phyloP scores from a whole-genome alignment of 2,888 invertebrate genomes.

The Trissonchulus sp. region DNA sequence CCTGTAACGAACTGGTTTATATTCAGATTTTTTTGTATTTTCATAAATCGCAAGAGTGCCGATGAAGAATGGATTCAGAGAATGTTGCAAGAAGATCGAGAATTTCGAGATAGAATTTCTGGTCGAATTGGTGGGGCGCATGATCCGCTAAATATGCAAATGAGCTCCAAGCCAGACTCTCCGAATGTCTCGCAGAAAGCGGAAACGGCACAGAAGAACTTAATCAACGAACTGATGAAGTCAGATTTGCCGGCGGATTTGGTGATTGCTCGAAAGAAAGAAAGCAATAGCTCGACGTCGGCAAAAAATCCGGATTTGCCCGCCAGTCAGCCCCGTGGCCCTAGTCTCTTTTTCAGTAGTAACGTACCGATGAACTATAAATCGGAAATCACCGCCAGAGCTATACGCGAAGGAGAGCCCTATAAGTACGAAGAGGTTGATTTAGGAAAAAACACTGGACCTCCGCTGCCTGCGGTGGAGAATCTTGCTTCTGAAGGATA shows the following conservation, averaged over 20 bases:
- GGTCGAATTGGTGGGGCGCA: neutral
- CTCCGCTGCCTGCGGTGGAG: conserved; percentile 63
- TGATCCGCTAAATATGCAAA: neutral
- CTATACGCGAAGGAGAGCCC: conserved; percentile 66
- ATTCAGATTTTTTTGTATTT: no score
- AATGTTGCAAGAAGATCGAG: conserved; percentile 45
- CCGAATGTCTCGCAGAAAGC: neutral
- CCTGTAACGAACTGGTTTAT: no score
- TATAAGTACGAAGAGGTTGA: conserved; percentile 65
- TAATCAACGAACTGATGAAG: conserved; percentile 33
- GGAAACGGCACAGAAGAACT: neutral
- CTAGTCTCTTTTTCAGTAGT: neutral
- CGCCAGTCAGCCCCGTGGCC: neutral
- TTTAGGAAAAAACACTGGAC: conserved; percentile 60
- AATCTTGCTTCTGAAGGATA: conserved; percentile 66
- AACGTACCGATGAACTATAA: neutral
- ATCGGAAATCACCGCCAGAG: conserved; percentile 41
- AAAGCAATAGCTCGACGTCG: conserved; percentile 59
- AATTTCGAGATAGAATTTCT: neutral
- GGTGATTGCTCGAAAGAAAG: conserved; percentile 60
- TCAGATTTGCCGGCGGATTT: conserved; percentile 32
- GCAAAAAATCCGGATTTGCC: conserved; percentile 35
- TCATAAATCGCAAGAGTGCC: conserved; percentile 55
- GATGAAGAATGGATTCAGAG: conserved; percentile 76
- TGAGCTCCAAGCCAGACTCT: conserved; percentile 39